phyloP scores from a whole-genome alignment of 2,113 vertebrate genomes.

The Oceanites oceanicus region DNA sequence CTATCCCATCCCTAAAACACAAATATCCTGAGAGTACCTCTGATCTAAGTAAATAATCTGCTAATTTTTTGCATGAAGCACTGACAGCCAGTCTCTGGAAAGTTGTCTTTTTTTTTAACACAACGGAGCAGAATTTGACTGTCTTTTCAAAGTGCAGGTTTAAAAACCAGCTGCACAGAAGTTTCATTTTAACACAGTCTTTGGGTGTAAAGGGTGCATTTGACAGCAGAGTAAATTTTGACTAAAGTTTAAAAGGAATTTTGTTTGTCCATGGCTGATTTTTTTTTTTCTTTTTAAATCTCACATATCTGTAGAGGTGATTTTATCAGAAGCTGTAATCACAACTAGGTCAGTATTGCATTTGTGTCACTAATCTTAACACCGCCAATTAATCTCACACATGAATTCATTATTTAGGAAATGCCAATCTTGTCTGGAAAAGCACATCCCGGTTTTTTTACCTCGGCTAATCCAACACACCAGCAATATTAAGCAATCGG shows the following conservation, averaged over 20 bases:
- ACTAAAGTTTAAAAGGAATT: background rate
- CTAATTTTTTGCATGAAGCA: background rate
- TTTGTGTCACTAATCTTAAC: background rate
- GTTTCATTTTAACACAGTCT: background rate
- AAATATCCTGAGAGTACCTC: background rate
- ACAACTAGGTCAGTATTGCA: background rate
- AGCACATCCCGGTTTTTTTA: background rate
- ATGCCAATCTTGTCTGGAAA: background rate
- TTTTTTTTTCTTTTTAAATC: background rate
- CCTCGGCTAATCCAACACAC: background rate
- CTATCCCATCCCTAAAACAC: background rate
- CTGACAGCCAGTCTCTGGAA: background rate
- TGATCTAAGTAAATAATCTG: background rate
- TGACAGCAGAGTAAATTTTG: background rate
- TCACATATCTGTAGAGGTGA: background rate
- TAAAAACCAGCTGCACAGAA: background rate
- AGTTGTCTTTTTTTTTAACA: background rate
- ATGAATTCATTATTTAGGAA: background rate
- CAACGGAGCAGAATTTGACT: background rate
- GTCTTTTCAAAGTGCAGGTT: background rate
- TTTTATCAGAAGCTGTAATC: background rate
- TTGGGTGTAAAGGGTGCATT: background rate
- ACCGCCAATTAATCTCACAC: background rate
- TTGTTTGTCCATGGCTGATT: background rate
- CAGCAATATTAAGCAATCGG: background rate